Evolutionary conservation across 1,140 invertebrate species (phyloP).

Genomic region (Drosophila pallidifrons): DNA sequence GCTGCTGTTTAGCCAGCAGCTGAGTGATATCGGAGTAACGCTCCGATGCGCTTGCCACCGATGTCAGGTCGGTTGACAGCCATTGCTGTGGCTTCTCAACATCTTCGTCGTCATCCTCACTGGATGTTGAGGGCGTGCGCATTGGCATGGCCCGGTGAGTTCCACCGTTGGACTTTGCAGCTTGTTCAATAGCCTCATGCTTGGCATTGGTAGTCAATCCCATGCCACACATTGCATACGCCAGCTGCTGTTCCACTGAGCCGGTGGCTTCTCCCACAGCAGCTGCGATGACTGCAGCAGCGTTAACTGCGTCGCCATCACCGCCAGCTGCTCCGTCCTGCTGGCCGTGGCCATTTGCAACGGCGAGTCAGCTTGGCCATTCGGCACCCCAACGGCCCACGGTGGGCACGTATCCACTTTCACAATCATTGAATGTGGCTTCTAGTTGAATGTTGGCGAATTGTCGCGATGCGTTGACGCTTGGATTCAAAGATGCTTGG

Average conservation of each 20-base stretch:
- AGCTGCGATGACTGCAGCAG: constrained; percentile 18
- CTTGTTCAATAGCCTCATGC: constrained; percentile 49
- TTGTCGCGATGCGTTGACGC: constrained; percentile 68
- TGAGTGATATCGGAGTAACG: constrained; percentile 76
- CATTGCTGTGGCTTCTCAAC: constrained; percentile 56
- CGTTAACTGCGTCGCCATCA: constrained; percentile 28
- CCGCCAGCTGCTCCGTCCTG: constrained; percentile 49
- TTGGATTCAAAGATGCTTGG: constrained; percentile 61
- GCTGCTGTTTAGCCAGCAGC: constrained; percentile 71
- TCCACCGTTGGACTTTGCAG: constrained; percentile 51
- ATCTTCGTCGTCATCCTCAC: constrained; percentile 70
- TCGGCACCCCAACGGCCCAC: constrained; percentile 94
- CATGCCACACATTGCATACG: constrained; percentile 67
- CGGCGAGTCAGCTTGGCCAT: constrained; percentile 97
- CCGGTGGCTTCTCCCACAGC: constrained; percentile 30
- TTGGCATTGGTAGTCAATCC: constrained; percentile 79
- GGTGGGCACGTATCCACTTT: constrained; percentile 89
- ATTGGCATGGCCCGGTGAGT: constrained; percentile 36
- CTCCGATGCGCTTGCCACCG: constrained; percentile 70
- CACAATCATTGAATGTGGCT: constrained; percentile 83
- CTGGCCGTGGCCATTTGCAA: constrained; percentile 52
- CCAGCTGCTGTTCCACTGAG: constrained; percentile 60
- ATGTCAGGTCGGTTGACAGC: constrained; percentile 74
- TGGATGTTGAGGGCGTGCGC: constrained; percentile 72
- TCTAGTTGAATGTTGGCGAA: constrained; percentile 85